Conservation (phyloP, 2,888 invertebrate species). For the Palloptera scutellata region DNA sequence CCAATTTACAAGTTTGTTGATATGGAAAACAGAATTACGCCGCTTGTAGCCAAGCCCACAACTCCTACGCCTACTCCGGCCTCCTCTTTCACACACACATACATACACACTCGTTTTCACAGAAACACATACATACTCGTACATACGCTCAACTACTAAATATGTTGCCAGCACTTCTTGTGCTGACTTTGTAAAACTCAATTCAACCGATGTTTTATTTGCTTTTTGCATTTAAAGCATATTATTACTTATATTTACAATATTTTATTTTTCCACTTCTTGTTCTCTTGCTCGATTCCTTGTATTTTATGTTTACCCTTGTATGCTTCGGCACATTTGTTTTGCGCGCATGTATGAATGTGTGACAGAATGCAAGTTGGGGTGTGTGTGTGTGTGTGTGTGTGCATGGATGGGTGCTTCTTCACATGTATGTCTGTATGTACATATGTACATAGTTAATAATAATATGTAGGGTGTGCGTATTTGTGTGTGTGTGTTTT, state of each 20-base stretch:
- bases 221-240: slow-evolving; percentile 22
- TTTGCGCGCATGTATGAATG: background rate
- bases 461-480: too few species aligned
- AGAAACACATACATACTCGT: background rate
- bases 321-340: too few species aligned
- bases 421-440: background rate
- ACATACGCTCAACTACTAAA: background rate
- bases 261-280: too few species aligned
- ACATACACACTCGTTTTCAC: background rate
- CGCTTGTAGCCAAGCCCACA: background rate
- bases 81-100: background rate
- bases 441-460: background rate
- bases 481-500: too few species aligned
- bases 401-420: background rate
- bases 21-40: slow-evolving; percentile 30
- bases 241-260: background rate
- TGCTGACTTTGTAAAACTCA: slow-evolving; percentile 27
- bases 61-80: background rate
- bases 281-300: too few species aligned
- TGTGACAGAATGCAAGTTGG: background rate
- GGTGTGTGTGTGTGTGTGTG: slow-evolving; percentile 5
- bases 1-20: slow-evolving; percentile 32
- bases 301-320: too few species aligned
- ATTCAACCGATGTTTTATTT: slow-evolving; percentile 27
- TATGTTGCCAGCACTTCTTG: background rate